phyloP scores from a whole-genome alignment of 2,797 vertebrate genomes.

The Parotocinclus haroldoi region DNA sequence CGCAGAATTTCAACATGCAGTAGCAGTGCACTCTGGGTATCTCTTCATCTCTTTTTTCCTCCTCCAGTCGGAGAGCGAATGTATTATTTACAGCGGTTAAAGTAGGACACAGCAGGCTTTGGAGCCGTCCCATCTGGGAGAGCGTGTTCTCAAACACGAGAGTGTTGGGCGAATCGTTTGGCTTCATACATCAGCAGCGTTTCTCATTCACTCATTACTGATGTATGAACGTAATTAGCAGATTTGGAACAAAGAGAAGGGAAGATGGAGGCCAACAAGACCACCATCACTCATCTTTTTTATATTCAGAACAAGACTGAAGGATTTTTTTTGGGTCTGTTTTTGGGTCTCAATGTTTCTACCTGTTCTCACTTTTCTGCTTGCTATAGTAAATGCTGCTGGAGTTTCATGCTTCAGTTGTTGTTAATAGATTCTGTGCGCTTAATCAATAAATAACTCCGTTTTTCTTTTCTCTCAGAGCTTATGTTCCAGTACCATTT shows the following conservation, averaged over 20 bases:
- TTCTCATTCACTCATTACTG: conserved; percentile 28
- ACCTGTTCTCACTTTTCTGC: no score
- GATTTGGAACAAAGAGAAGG: conserved; percentile 10
- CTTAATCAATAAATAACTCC: no score
- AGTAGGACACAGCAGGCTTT: conserved; percentile 52
- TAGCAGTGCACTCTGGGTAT: conserved; percentile 45
- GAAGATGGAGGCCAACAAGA: conserved; percentile 8
- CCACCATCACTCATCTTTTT: not conserved
- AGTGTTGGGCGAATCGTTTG: conserved; percentile 1
- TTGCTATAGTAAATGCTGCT: no score
- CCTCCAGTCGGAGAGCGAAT: conserved; percentile 38
- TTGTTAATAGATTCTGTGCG: no score
- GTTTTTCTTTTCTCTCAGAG: no score
- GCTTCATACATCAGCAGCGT: conserved; percentile 21
- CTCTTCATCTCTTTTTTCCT: conserved; percentile 47
- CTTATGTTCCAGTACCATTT: no score
- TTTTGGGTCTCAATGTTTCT: no score
- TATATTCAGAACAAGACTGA: no score
- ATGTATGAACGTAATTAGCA: conserved; percentile 39
- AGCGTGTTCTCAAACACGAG: conserved; percentile 33
- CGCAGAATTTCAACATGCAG: conserved; percentile 18
- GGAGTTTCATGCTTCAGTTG: no score
- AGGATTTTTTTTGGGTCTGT: no score
- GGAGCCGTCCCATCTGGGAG: conserved; percentile 34
- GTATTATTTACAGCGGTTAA: conserved; percentile 55